Conservation (phyloP, 2,797 vertebrate species). For the Sciaenops ocellatus region DNA sequence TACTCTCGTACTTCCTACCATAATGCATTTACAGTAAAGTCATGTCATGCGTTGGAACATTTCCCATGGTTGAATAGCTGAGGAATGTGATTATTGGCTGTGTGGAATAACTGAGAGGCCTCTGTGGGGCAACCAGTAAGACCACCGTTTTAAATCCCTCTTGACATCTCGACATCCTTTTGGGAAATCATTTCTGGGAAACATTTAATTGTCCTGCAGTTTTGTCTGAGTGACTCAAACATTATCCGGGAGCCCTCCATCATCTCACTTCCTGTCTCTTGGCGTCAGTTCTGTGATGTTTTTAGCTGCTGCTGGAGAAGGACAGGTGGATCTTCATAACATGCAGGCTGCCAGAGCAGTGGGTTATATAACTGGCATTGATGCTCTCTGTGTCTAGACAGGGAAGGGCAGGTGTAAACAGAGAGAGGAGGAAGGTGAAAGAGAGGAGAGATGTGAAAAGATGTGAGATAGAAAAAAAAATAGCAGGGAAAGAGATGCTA, state of each 20-base stretch:
- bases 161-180: constrained; percentile 13
- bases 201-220: not conserved
- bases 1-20: not conserved
- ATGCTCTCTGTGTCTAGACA: constrained; percentile 57
- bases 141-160: constrained; percentile 4
- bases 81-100: constrained; percentile 25
- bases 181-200: constrained; percentile 11
- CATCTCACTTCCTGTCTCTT: constrained; percentile 22
- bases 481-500: constrained; percentile 16
- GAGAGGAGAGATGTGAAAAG: constrained; percentile 18
- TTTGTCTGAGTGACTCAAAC: constrained; percentile 12
- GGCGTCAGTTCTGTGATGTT: constrained; percentile 11
- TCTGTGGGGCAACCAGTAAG: not conserved
- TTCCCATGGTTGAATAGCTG: constrained; percentile 19
- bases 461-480: constrained; percentile 22
- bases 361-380: constrained; percentile 49
- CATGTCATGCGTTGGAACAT: constrained; percentile 7
- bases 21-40: constrained; percentile 27
- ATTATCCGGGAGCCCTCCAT: not conserved
- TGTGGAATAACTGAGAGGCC: constrained; percentile 20
- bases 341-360: constrained; percentile 17
- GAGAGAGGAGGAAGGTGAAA: constrained; percentile 45
- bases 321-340: constrained; percentile 47
- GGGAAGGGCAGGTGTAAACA: constrained; percentile 44
- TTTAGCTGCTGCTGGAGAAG: constrained; percentile 24